phyloP scores from a whole-genome alignment of 2,888 invertebrate genomes.

The Macrophya annulata region DNA sequence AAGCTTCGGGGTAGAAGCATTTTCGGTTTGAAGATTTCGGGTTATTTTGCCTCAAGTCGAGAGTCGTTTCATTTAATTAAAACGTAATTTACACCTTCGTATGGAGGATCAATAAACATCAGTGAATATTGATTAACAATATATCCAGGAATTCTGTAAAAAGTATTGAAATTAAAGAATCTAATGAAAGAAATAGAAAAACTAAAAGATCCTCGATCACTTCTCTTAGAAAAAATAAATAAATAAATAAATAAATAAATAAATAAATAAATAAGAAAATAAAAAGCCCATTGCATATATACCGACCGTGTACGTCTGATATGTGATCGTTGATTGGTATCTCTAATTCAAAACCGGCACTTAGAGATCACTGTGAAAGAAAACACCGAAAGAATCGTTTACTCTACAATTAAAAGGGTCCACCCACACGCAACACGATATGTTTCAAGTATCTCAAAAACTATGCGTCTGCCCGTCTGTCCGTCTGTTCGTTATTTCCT shows the following conservation, averaged over 20 bases:
- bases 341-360: constrained; percentile 65
- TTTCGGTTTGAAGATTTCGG: not conserved
- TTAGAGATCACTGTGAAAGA: constrained; percentile 60
- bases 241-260: too few relatives aligned
- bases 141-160: too few relatives aligned
- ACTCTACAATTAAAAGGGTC: constrained; percentile 63
- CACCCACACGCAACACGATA: constrained; percentile 65
- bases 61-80: not conserved
- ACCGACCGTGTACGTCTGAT: constrained; percentile 16
- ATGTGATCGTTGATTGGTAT: constrained; percentile 47
- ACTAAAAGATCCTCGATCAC: not conserved
- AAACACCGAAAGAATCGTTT: constrained; percentile 45
- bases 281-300: too few relatives aligned
- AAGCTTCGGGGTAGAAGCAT: constrained; percentile 2
- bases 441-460: constrained; percentile 46
- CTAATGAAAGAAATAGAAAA: not conserved
- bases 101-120: not conserved
- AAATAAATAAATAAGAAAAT: too few relatives aligned
- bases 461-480: constrained; percentile 48
- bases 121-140: not conserved
- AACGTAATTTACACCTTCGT: not conserved
- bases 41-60: not conserved
- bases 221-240: too few relatives aligned
- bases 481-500: constrained; percentile 4
- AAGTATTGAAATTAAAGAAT: not conserved